Conservation (phyloP, 92 coral and sea anemone species). For the Epizoanthus fatuus region DNA sequence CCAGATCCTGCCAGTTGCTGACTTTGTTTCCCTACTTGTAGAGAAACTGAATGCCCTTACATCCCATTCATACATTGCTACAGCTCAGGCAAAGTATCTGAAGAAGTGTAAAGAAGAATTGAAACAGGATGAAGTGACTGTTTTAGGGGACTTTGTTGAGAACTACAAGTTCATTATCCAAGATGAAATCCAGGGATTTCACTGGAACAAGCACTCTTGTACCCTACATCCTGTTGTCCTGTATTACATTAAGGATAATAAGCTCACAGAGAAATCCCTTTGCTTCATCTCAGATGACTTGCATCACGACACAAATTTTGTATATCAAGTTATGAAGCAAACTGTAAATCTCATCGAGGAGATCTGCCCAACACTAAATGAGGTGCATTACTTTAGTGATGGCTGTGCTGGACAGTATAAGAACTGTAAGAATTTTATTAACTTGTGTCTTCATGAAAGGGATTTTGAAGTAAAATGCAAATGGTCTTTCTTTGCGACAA, state of each 20-base stretch:
- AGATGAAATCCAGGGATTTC: conserved; percentile 57
- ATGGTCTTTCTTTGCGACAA: conserved; percentile 65
- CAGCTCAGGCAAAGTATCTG: conserved; percentile 63
- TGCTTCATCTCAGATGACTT: conserved; percentile 60
- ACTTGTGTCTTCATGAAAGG: conserved; percentile 62
- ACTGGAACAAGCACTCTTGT: conserved; percentile 57
- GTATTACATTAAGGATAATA: conserved; percentile 39
- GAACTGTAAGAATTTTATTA: conserved; percentile 56
- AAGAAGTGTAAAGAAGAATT: conserved; percentile 62
- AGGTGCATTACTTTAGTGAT: conserved; percentile 47
- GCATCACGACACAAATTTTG: conserved; percentile 55
- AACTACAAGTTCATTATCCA: conserved; percentile 47
- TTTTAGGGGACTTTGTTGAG: conserved; percentile 60
- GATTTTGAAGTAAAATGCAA: conserved; percentile 51
- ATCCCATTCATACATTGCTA: conserved; percentile 57
- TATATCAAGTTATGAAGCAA: conserved; percentile 57
- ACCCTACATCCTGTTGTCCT: conserved; percentile 41
- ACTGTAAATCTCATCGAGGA: not conserved
- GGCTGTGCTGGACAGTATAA: not conserved
- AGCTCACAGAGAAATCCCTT: conserved; percentile 48
- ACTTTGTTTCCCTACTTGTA: conserved; percentile 47
- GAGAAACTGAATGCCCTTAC: conserved; percentile 47
- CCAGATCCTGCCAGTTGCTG: conserved; percentile 48
- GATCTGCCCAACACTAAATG: not conserved
- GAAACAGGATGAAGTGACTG: conserved; percentile 58